These are phyloP conservation scores for Podilymbus podiceps DNA, from an alignment of 2,113 vertebrate species.

Conservation along the genomic window DNA sequence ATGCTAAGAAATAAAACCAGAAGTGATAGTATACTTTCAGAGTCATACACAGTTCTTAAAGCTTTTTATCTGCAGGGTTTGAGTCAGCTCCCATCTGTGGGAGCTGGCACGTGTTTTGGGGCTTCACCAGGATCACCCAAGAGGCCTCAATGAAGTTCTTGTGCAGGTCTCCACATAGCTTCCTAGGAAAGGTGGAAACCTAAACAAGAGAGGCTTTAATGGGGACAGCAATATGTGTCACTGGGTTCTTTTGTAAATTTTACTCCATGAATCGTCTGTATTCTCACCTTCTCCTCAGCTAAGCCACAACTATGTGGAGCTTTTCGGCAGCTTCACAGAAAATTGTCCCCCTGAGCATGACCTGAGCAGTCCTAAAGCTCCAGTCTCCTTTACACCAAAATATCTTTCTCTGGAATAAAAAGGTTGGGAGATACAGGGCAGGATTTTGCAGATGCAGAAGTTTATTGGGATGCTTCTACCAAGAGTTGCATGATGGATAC, in stretches of 20 bases:
- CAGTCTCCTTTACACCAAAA: not conserved
- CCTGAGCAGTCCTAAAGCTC: not conserved
- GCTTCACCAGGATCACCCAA: not conserved
- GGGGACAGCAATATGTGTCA: fast-evolving
- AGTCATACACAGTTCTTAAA: not conserved
- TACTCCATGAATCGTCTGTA: not conserved
- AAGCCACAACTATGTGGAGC: not conserved
- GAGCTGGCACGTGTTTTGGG: fast-evolving
- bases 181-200: not conserved
- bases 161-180: not conserved
- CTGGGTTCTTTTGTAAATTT: not conserved
- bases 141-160: not conserved
- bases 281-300: not conserved
- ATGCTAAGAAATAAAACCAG: not conserved
- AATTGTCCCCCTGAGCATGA: not conserved
- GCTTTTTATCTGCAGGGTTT: not conserved
- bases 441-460: not conserved
- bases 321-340: not conserved
- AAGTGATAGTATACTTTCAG: not conserved
- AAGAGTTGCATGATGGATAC: not conserved
- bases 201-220: not conserved
- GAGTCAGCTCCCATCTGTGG: not conserved
- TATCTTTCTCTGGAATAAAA: not conserved
- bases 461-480: not conserved
- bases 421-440: not conserved